Evolutionary conservation across 2,888 invertebrate genomes (phyloP).

Genomic region (Oxyteleia sp.): DNA sequence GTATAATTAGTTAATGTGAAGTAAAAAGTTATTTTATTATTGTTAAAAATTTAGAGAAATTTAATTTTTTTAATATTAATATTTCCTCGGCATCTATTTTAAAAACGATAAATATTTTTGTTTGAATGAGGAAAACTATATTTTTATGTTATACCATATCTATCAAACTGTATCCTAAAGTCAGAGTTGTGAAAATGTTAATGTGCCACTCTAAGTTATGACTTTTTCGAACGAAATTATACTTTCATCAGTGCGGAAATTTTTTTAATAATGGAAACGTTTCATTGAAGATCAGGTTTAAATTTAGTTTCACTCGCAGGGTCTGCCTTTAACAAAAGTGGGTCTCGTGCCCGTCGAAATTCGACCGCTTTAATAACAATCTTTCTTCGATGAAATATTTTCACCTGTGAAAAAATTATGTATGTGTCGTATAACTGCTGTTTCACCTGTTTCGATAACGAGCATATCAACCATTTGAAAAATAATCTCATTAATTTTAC

Average conservation of each 20-base stretch:
- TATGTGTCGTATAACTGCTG: constrained; percentile 9
- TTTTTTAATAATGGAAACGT: constrained; percentile 38
- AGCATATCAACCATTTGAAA: constrained; percentile 18
- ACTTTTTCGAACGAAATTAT: background rate
- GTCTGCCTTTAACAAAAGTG: constrained; percentile 62
- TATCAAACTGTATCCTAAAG: too few relatives aligned
- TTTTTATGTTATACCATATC: too few relatives aligned
- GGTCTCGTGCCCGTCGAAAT: constrained; percentile 66
- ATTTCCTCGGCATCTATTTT: too few relatives aligned
- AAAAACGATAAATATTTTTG: too few relatives aligned
- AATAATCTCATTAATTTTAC: constrained; percentile 11
- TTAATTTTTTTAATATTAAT: too few relatives aligned
- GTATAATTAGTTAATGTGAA: too few relatives aligned
- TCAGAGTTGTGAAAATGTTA: background rate
- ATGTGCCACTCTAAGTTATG: too few relatives aligned
- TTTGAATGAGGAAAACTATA: too few relatives aligned
- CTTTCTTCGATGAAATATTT: constrained; percentile 36
- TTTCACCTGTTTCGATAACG: constrained; percentile 25
- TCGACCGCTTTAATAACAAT: constrained; percentile 51
- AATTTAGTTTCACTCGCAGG: constrained; percentile 62
- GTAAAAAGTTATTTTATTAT: too few relatives aligned
- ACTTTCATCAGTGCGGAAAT: constrained; percentile 42
- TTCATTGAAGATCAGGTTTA: constrained; percentile 56
- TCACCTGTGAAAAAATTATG: constrained; percentile 42
- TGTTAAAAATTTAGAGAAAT: too few relatives aligned